Evolutionary conservation across 2,113 vertebrate genomes (phyloP), one percentile per base, ranked within the genome.

Genomic region (Peucedramus taeniatus): DNA sequence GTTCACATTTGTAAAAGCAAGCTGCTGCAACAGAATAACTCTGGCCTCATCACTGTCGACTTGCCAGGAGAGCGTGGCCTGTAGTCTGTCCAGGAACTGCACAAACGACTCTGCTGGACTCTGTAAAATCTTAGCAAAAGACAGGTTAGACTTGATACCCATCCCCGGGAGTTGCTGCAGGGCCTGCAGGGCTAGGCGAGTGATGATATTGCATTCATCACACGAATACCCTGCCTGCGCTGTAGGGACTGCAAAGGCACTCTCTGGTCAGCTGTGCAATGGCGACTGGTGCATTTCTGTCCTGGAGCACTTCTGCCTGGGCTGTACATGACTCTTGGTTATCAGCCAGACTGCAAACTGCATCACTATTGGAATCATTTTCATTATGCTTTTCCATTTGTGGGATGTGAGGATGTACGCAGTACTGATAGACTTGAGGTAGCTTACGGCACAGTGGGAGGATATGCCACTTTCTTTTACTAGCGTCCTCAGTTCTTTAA

Each of bases 261-360:
- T n/a, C 31, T 47, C 16, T 0, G 1, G 11, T n/a, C 65, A 47
- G 65, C 33, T 7, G 44, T 1, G 2, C 65, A 68, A 13, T 6
- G 44, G 44, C 2, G 1, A 27, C 44, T 27, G 24, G 33, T 35
- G 24, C 5, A 5, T 35, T 68, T 49, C 44, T 49, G 17, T 20
- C 18, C 65, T 66, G 23, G 23, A 47, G 12, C 1, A 1, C 16
- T 66, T 66, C 33, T 6, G 8, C 23, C 64, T 27, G 16, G 33
- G 33, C 4, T 26, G 33, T 35, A 35, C 44, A 20, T 13, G 27
- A 44, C 12, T 63, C 39, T 49, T 4, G 5, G 23, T n/a, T 13
- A n/a, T 47, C 11, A 27, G 44, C 44, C 33, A 49, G 44, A 20
- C 44, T 35, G 65, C 24, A 27, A 35, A 49, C 24, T 68, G 65